Evolutionary conservation across 2,113 vertebrate species (phyloP).

Genomic region (Melanostigma gelatinosum): DNA sequence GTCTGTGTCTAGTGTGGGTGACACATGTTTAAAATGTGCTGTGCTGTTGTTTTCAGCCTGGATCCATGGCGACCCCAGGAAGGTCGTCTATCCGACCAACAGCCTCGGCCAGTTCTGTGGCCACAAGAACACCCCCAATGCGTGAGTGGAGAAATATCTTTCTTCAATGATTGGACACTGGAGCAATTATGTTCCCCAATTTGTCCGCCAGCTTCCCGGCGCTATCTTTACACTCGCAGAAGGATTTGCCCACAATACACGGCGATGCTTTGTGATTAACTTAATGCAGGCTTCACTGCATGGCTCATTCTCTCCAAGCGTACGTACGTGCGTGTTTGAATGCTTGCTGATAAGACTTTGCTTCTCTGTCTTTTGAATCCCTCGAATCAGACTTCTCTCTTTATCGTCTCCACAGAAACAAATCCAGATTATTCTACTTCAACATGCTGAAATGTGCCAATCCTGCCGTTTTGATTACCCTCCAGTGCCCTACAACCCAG

Average conservation of each 20-base stretch:
- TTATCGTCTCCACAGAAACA: constrained; percentile 87
- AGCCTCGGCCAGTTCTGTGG: constrained; percentile 96
- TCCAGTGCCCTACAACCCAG: constrained; percentile 97
- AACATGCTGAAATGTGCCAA: constrained; percentile 94
- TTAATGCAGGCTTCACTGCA: constrained; percentile 30
- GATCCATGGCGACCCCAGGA: constrained; percentile 94
- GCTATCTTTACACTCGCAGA: constrained; percentile 47
- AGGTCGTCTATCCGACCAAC: constrained; percentile 94
- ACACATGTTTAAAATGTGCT: not conserved
- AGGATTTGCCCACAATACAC: constrained; percentile 34
- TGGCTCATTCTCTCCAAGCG: not conserved
- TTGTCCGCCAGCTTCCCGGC: constrained; percentile 37
- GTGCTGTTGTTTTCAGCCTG: constrained; percentile 85
- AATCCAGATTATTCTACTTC: constrained; percentile 96
- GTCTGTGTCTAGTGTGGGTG: not conserved
- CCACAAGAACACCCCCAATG: constrained; percentile 89
- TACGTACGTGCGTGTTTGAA: not conserved
- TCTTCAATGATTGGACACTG: constrained; percentile 9
- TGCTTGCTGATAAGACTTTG: constrained; percentile 33
- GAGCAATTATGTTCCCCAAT: constrained; percentile 50
- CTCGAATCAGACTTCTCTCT: constrained; percentile 28
- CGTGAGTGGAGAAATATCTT: constrained; percentile 84
- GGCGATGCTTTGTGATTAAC: constrained; percentile 57
- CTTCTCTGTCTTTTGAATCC: constrained; percentile 22
- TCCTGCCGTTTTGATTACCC: constrained; percentile 89